These are phyloP conservation scores for Drosophila novamexicana DNA, from an alignment of 1,140 invertebrate species.

Conservation along the genomic window DNA sequence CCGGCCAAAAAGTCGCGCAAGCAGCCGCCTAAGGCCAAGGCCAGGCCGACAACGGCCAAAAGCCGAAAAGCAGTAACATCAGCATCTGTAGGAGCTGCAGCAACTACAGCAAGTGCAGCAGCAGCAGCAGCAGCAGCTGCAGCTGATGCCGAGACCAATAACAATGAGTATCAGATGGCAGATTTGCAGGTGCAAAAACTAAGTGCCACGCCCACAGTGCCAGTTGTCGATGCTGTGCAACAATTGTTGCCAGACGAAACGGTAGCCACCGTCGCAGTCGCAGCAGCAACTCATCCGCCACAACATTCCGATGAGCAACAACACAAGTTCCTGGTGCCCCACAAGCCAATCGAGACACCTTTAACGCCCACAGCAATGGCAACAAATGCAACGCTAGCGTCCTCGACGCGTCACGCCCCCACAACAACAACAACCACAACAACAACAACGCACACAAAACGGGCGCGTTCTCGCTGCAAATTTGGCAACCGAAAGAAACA, in stretches of 20 bases:
- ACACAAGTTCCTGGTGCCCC: conserved; percentile 65
- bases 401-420: background rate
- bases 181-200: conserved; percentile 68
- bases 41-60: conserved; percentile 33
- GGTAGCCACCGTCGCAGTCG: conserved; percentile 7
- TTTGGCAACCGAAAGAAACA: conserved; percentile 79
- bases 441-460: conserved; percentile 57
- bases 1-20: conserved; percentile 33
- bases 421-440: conserved; percentile 3
- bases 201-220: conserved; percentile 30
- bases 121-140: background rate
- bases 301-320: conserved; percentile 74
- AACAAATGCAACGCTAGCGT: conserved; percentile 4
- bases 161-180: conserved; percentile 73
- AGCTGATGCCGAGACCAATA: conserved; percentile 65
- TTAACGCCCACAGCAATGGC: conserved; percentile 13
- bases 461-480: conserved; percentile 73
- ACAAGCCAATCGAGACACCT: conserved; percentile 24
- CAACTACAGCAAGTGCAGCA: background rate
- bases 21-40: conserved; percentile 31
- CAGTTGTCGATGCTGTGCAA: conserved; percentile 13
- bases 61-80: conserved; percentile 22
- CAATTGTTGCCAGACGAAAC: conserved; percentile 4
- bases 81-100: background rate
- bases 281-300: conserved; percentile 27